A percentile compares a stretch with the other conserved stretches of the same genome.
These are phyloP conservation scores for Tetropium fuscum DNA, from an alignment of 2,888 invertebrate genomes.

Conservation along the genomic window DNA sequence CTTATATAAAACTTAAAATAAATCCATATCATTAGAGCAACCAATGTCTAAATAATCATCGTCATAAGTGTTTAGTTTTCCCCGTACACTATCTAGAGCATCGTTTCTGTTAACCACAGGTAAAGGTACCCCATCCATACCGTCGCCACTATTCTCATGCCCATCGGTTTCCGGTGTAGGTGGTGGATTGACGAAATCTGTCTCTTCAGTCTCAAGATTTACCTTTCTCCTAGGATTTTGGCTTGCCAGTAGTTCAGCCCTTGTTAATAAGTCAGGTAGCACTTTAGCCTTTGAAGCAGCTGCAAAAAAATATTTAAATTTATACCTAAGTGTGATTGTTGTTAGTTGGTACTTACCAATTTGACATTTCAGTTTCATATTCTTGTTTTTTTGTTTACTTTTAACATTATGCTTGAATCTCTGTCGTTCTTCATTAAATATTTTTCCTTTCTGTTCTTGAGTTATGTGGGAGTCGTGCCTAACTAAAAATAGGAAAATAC, in stretches of 20 bases:
- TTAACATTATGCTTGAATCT: conserved; percentile 70
- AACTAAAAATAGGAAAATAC: conserved; percentile 85
- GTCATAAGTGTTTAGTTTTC: conserved; percentile 68
- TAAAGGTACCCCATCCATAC: conserved; percentile 51
- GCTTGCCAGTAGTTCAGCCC: conserved; percentile 68
- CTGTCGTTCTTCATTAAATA: conserved; percentile 77
- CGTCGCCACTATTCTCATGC: conserved; percentile 73
- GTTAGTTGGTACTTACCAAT: conserved; percentile 53
- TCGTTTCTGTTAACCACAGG: conserved; percentile 27
- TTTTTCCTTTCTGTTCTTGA: conserved; percentile 74
- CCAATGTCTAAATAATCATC: conserved; percentile 82
- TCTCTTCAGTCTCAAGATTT: conserved; percentile 65
- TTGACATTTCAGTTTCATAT: conserved; percentile 74
- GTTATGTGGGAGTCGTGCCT: conserved; percentile 78
- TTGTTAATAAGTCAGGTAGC: conserved; percentile 73
- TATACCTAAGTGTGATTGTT: no score
- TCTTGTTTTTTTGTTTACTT: conserved; percentile 72
- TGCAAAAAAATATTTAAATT: no score
- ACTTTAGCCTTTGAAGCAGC: conserved; percentile 62
- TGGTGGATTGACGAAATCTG: conserved; percentile 78
- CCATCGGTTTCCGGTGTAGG: conserved; percentile 85
- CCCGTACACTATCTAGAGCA: conserved; percentile 35
- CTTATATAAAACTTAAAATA: conserved; percentile 54
- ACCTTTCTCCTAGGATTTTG: conserved; percentile 61
- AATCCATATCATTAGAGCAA: conserved; percentile 79